Evolutionary conservation across 2,797 vertebrate species (phyloP), one percentile per base, ranked within the genome.

Genomic region (Columba guinea): DNA sequence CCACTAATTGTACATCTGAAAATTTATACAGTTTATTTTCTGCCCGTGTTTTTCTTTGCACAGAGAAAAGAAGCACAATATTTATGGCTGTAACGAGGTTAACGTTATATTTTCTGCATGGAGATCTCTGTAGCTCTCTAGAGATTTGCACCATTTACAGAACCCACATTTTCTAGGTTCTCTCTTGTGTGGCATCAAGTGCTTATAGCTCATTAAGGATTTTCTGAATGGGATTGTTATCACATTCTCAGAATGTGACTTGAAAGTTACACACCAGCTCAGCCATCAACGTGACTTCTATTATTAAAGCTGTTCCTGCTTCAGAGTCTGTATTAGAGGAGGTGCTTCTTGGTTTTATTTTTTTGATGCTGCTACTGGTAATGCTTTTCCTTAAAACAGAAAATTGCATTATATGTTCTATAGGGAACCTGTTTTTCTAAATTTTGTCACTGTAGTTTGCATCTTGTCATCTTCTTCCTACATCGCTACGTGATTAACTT

Each of bases 1-100:
- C 93, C 88, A 78, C 93, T 96, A 94, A 97, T 94, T 96, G 93
- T 89, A 74, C 55, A 87, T 95, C 65, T 94, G 76, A 94, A 95
- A 91, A 89, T 93, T 65, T 75, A 95, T 51, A n/a, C 34, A 69
- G 79, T 93, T 91, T 94, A 89, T 95, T 95, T 95, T 92, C 78
- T 95, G 84, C 75, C 37, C 34, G 4, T 87, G 86, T 73, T 90
- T 94, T 68, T 87, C 41, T 85, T 84, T 87, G 62, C 58, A 56
- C 35, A 67, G 68, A 80, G 78, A 56, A 93, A 94, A 80, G 81
- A 17, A 96, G 65, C 23, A 69, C 62, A 80, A 3, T 93, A 93
- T 85, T 93, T 92, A 67, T 53, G 39, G 19, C 28, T 92, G n/a
- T 58, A 75, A 85, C 58, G 89, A 93, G 62, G 71, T 76, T 89